Percentiles rank a stretch among this genome's conserved stretches.
Evolutionary conservation across 2,113 vertebrate species (phyloP).

Genomic region (Puma concolor): DNA sequence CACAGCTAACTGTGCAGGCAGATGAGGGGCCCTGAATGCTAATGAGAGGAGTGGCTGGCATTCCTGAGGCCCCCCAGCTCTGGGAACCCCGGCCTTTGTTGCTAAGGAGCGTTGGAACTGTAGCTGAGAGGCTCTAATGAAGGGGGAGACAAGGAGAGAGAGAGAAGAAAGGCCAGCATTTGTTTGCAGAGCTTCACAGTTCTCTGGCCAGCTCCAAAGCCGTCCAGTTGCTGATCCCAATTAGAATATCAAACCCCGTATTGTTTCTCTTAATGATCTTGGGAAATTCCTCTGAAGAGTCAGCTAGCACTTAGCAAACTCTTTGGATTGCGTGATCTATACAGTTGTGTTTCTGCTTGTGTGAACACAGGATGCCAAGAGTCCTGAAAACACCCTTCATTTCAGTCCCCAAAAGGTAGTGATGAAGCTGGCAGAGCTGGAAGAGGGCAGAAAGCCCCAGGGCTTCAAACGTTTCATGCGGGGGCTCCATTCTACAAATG

Average conservation of each 20-base stretch:
- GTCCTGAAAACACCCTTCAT: constrained; percentile 32
- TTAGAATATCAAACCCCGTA: constrained; percentile 58
- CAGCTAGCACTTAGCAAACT: constrained; percentile 56
- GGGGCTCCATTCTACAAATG: neutral
- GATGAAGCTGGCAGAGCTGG: neutral
- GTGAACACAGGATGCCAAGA: neutral
- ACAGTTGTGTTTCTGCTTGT: neutral
- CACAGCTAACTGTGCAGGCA: constrained; percentile 54
- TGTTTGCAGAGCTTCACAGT: constrained; percentile 45
- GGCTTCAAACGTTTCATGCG: neutral
- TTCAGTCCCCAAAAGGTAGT: neutral
- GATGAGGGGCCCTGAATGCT: constrained; percentile 60
- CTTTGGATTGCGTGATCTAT: neutral
- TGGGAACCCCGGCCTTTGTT: constrained; percentile 60
- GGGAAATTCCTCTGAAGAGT: constrained; percentile 68
- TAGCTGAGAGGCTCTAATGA: constrained; percentile 53
- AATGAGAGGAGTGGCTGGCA: constrained; percentile 60
- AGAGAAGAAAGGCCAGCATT: constrained; percentile 52
- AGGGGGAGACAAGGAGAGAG: neutral
- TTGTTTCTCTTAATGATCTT: constrained; percentile 68
- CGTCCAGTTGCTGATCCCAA: constrained; percentile 56
- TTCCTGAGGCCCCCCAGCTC: constrained; percentile 54
- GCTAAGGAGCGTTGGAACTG: constrained; percentile 63
- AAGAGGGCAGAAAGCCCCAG: neutral
- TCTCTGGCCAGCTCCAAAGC: constrained; percentile 58